Conservation (phyloP, 2,797 vertebrate species). For the Caiman crocodilus region DNA sequence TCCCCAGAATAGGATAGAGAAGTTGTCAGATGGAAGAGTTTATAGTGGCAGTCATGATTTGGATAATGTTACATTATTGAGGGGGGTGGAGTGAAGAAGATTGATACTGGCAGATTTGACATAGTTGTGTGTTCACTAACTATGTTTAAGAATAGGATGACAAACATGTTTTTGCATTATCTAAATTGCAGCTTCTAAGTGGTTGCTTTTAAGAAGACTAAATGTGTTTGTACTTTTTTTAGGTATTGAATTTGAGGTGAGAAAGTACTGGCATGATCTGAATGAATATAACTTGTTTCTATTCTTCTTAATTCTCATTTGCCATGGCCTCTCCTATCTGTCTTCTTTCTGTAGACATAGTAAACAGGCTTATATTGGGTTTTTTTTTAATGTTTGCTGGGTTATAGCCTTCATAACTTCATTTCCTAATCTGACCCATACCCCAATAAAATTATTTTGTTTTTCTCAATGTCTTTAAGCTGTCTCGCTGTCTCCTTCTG, state of each 20-base stretch:
- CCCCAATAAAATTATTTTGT: background rate
- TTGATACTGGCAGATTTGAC: background rate
- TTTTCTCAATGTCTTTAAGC: background rate
- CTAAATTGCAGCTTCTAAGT: background rate
- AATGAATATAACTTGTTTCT: background rate
- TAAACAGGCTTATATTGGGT: background rate
- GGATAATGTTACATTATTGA: background rate
- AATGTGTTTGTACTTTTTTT: background rate
- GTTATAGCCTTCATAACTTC: background rate
- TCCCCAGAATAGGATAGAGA: background rate
- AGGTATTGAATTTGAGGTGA: background rate
- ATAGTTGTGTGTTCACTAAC: background rate
- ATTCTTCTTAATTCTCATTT: background rate
- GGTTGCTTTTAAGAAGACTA: background rate
- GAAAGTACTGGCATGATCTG: background rate
- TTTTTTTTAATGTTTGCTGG: background rate
- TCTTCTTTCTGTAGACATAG: background rate
- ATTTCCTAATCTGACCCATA: background rate
- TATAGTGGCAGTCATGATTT: background rate
- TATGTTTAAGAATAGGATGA: background rate
- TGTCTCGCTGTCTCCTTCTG: background rate
- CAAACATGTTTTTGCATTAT: background rate
- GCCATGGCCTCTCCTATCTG: background rate
- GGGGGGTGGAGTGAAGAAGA: slow-evolving; percentile 14
- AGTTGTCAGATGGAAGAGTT: background rate